These are phyloP conservation scores for Liparis tanakae DNA, from an alignment of 2,797 vertebrate genomes.

Conservation along the genomic window DNA sequence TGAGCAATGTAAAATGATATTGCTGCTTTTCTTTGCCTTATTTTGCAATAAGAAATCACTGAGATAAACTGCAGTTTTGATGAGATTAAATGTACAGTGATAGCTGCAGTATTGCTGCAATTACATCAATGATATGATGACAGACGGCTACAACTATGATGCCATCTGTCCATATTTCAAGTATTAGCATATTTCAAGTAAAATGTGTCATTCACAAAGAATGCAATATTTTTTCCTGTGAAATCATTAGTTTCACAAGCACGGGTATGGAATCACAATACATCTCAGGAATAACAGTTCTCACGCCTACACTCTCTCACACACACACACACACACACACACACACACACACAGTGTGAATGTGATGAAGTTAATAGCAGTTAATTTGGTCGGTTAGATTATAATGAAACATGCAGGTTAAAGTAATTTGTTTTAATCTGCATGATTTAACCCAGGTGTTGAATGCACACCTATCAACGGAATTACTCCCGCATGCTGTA, in stretches of 20 bases:
- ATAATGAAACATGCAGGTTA: constrained; percentile 57
- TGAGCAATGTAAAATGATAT: constrained; percentile 49
- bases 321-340: neutral
- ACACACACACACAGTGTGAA: constrained; percentile 3
- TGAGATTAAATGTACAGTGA: constrained; percentile 68
- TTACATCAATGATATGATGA: constrained; percentile 78
- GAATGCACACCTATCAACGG: constrained; percentile 56
- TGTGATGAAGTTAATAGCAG: constrained; percentile 38
- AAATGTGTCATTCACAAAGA: constrained; percentile 69
- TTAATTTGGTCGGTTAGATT: constrained; percentile 47
- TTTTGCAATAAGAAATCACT: constrained; percentile 59
- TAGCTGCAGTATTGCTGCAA: constrained; percentile 63
- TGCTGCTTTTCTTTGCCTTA: constrained; percentile 40
- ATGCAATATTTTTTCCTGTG: constrained; percentile 62
- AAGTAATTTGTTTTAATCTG: constrained; percentile 56
- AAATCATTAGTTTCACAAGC: constrained; percentile 67
- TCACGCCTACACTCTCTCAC: neutral
- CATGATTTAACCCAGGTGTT: constrained; percentile 64
- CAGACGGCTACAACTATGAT: constrained; percentile 71
- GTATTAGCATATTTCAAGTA: constrained; percentile 71
- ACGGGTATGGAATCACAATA: constrained; percentile 54
- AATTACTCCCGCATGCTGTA: constrained; percentile 62
- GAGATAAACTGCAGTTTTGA: constrained; percentile 69
- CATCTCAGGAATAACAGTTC: constrained; percentile 44
- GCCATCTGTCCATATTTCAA: constrained; percentile 71